These are phyloP conservation scores for Diplosoma virens DNA, from an alignment of 23 tunicate species.

Conservation along the genomic window DNA sequence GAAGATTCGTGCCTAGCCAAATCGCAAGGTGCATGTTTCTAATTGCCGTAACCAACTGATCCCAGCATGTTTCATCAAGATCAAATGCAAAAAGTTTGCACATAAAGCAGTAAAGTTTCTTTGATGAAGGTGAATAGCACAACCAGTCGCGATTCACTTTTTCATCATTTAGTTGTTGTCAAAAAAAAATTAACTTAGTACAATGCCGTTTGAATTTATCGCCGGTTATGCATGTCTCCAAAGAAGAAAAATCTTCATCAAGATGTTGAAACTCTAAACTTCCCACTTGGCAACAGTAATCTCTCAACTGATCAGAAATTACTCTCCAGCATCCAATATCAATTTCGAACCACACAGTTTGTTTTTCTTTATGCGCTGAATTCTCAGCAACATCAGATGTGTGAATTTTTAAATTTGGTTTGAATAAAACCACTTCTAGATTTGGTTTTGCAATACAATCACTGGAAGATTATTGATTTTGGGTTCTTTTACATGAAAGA, in stretches of 20 bases:
- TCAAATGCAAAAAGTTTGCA: constrained; percentile 6
- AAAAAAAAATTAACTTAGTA: background rate
- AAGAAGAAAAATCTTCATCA: constrained; percentile 28
- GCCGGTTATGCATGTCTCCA: background rate
- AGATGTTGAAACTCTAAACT: constrained; percentile 26
- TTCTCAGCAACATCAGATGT: constrained; percentile 35
- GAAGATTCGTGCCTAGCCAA: background rate
- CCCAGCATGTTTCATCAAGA: constrained; percentile 1
- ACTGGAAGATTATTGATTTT: constrained; percentile 2
- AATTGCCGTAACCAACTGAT: constrained; percentile 25
- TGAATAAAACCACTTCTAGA: background rate
- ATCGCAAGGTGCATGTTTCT: constrained; percentile 12
- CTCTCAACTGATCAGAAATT: constrained; percentile 34
- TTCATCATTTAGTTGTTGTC: constrained; percentile 26
- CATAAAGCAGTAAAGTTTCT: constrained; percentile 7
- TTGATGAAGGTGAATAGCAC: constrained; percentile 27
- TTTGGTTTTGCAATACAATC: constrained; percentile 6
- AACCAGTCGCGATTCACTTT: constrained; percentile 26
- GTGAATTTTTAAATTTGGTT: background rate
- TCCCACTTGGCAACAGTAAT: constrained; percentile 10
- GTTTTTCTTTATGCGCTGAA: background rate
- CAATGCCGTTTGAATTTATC: constrained; percentile 29
- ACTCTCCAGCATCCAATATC: constrained; percentile 31
- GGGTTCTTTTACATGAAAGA: constrained; percentile 21
- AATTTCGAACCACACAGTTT: background rate